Evolutionary conservation across 2,797 vertebrate species (phyloP).

Genomic region (Anguilla megastoma): DNA sequence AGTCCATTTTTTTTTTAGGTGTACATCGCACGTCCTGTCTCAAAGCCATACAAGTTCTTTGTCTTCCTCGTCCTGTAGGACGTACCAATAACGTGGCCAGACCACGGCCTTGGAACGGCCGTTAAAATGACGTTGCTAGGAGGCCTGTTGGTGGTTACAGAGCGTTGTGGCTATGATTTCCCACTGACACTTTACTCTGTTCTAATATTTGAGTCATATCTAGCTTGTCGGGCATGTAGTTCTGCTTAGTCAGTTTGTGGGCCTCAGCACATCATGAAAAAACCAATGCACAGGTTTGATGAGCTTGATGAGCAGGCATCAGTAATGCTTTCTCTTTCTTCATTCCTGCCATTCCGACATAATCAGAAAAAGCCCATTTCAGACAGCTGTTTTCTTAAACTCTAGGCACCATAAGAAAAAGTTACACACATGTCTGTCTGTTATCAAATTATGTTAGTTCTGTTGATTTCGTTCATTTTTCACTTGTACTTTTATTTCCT

Average conservation of each 20-base stretch:
- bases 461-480: too few species aligned
- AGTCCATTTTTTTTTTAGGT: conserved; percentile 13
- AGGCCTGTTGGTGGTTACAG: conserved; percentile 33
- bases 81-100: background rate
- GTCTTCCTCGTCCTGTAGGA: background rate
- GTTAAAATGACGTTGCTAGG: conserved; percentile 16
- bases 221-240: background rate
- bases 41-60: background rate
- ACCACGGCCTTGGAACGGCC: background rate
- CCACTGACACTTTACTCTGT: background rate
- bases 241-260: background rate
- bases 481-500: too few species aligned
- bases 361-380: background rate
- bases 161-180: conserved; percentile 10
- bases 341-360: background rate
- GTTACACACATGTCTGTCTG: background rate
- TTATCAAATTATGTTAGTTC: background rate
- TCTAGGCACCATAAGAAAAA: background rate
- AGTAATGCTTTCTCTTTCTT: background rate
- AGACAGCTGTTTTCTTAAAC: background rate
- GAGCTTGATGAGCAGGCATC: background rate
- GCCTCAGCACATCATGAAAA: background rate
- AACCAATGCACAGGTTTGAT: background rate
- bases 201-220: background rate
- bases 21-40: background rate